A percentile compares a stretch with the other conserved stretches of the same genome.
These are phyloP conservation scores for Paraescarpia echinospica DNA, from an alignment of 1,140 invertebrate genomes.

Conservation along the genomic window DNA sequence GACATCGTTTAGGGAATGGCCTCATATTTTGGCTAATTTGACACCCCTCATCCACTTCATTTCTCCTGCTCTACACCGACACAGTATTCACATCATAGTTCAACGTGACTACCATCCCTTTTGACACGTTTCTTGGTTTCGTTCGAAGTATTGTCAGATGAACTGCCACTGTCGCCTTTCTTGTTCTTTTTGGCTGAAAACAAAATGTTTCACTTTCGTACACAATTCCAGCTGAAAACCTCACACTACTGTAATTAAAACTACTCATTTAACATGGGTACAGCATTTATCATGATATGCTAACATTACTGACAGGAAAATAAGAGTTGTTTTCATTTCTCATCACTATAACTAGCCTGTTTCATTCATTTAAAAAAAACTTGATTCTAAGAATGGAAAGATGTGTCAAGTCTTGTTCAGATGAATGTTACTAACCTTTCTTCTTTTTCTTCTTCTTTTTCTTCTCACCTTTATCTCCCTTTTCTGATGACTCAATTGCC, in stretches of 20 bases:
- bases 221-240: not conserved
- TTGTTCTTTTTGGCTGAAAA: not conserved
- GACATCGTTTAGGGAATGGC: not conserved
- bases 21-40: not conserved
- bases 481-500: constrained; percentile 26
- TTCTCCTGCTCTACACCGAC: not conserved
- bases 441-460: constrained; percentile 22
- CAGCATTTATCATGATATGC: too few relatives aligned
- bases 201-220: not conserved
- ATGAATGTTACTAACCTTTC: constrained; percentile 16
- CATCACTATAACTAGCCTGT: too few relatives aligned
- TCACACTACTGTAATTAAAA: too few relatives aligned
- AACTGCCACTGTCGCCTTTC: not conserved
- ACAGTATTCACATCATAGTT: not conserved
- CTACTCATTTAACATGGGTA: too few relatives aligned
- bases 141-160: not conserved
- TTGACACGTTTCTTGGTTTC: not conserved
- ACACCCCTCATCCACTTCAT: not conserved
- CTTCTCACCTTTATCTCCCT: constrained; percentile 26
- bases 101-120: not conserved
- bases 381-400: not conserved
- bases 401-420: not conserved
- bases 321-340: too few relatives aligned
- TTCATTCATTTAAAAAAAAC: not conserved
- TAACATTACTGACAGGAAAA: too few relatives aligned